phyloP scores from a whole-genome alignment of 1,140 invertebrate genomes.

The Zaprionus vittiger region DNA sequence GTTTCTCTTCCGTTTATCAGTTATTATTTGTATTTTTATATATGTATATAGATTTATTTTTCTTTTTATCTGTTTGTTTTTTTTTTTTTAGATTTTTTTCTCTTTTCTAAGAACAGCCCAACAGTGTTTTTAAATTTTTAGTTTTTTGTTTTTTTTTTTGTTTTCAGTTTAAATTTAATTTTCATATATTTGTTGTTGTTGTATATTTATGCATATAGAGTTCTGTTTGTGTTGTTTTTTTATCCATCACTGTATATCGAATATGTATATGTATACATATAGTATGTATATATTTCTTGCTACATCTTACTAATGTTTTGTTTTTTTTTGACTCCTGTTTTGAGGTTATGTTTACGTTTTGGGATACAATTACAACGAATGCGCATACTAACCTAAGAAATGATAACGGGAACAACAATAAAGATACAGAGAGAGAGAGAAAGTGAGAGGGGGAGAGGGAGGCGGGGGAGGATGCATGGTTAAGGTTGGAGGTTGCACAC shows the following conservation, averaged over 20 bases:
- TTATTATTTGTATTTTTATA: slow-evolving; percentile 17
- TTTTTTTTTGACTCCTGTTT: slow-evolving; percentile 24
- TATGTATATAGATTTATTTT: slow-evolving; percentile 51
- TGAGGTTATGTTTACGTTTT: slow-evolving; percentile 46
- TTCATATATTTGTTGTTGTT: slow-evolving; percentile 30
- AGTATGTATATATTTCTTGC: slow-evolving; percentile 11
- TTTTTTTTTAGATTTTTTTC: slow-evolving; percentile 51
- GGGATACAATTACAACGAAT: slow-evolving; percentile 43
- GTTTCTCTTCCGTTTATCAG: slow-evolving; percentile 26
- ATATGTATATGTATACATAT: slow-evolving; percentile 2
- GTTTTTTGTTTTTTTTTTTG: slow-evolving; percentile 13
- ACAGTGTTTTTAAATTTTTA: slow-evolving; percentile 62
- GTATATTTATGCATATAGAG: slow-evolving; percentile 36
- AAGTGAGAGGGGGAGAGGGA: not conserved
- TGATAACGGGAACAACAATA: slow-evolving; percentile 15
- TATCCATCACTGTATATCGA: slow-evolving; percentile 23
- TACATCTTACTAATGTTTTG: slow-evolving; percentile 9
- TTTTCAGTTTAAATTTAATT: slow-evolving; percentile 39
- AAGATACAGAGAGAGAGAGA: not conserved
- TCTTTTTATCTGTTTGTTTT: slow-evolving; percentile 34
- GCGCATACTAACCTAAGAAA: slow-evolving; percentile 30
- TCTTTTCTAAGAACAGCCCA: slow-evolving; percentile 80
- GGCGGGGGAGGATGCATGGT: not conserved
- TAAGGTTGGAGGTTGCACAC: not conserved
- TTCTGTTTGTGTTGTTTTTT: slow-evolving; percentile 31